These are phyloP conservation scores for Poecilia gillii DNA, from an alignment of 2,797 vertebrate genomes.

Conservation along the genomic window DNA sequence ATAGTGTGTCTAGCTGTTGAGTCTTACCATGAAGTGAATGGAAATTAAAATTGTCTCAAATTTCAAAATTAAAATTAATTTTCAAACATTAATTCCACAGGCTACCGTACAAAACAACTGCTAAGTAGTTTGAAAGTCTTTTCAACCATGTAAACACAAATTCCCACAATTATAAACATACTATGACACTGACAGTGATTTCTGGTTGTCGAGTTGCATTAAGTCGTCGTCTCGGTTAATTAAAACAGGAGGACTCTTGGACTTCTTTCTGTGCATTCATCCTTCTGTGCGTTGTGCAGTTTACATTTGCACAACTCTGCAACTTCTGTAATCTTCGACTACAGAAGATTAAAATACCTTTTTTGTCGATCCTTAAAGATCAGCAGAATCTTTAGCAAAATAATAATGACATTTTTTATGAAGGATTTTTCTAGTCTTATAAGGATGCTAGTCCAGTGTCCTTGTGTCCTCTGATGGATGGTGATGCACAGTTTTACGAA, in stretches of 20 bases:
- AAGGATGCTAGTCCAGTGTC: slow-evolving; percentile 19
- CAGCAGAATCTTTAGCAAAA: not conserved
- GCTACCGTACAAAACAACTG: slow-evolving; percentile 9
- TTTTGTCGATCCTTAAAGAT: not conserved
- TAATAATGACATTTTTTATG: not conserved
- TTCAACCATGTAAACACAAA: slow-evolving; percentile 1
- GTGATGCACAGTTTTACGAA: slow-evolving; percentile 22
- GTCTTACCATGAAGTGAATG: slow-evolving; percentile 33
- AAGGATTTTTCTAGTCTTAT: slow-evolving; percentile 22
- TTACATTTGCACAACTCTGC: not conserved
- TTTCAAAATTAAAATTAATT: slow-evolving; percentile 9
- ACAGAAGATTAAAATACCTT: slow-evolving; percentile 1
- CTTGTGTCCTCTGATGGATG: slow-evolving; percentile 39
- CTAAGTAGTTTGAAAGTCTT: slow-evolving; percentile 14
- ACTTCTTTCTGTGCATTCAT: slow-evolving; percentile 41
- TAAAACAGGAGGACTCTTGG: slow-evolving; percentile 41
- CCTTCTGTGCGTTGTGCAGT: slow-evolving; percentile 39
- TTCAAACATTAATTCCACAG: slow-evolving; percentile 6
- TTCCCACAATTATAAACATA: slow-evolving; percentile 6
- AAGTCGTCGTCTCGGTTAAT: slow-evolving; percentile 56
- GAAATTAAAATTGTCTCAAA: slow-evolving; percentile 41
- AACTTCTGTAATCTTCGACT: no score
- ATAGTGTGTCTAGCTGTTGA: slow-evolving; percentile 6
- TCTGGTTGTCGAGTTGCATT: slow-evolving; percentile 36
- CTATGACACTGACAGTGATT: slow-evolving; percentile 9